Percentiles rank a stretch among this genome's conserved stretches.
Conservation (phyloP, 2,113 vertebrate species). For the Struthidea cinerea region DNA sequence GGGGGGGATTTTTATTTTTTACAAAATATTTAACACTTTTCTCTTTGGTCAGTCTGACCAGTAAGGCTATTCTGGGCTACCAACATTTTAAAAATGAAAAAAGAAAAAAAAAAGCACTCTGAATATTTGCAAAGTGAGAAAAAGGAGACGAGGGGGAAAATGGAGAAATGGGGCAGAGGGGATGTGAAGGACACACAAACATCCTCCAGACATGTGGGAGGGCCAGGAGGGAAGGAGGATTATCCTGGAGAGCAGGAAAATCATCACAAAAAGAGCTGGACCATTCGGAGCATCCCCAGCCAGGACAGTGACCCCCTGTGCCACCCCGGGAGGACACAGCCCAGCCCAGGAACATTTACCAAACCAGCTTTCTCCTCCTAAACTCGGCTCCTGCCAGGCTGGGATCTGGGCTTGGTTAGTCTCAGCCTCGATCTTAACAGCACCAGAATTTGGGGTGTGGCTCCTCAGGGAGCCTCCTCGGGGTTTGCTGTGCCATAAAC, state of each 20-base stretch:
- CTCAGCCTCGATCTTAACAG: background rate
- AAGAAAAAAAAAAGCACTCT: background rate
- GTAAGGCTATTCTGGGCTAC: constrained; percentile 25
- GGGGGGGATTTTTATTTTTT: background rate
- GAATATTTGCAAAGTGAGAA: background rate
- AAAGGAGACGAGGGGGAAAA: background rate
- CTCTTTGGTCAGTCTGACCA: constrained; percentile 45
- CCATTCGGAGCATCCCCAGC: background rate
- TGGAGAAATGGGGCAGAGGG: background rate
- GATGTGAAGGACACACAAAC: background rate
- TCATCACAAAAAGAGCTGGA: background rate
- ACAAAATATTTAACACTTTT: constrained; percentile 39
- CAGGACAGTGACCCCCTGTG: background rate
- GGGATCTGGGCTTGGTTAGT: background rate
- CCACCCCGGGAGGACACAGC: background rate
- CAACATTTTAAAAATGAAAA: background rate
- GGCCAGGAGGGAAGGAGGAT: background rate
- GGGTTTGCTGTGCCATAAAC: background rate
- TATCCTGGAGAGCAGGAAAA: background rate
- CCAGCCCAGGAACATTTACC: background rate
- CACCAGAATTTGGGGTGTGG: background rate
- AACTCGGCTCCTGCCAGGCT: background rate
- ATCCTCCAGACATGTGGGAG: background rate
- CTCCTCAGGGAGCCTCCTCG: background rate
- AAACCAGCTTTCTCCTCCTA: background rate